Base-by-base conservation (phyloP, 2,888 invertebrate species). In the Bellardia pandia region DNA sequence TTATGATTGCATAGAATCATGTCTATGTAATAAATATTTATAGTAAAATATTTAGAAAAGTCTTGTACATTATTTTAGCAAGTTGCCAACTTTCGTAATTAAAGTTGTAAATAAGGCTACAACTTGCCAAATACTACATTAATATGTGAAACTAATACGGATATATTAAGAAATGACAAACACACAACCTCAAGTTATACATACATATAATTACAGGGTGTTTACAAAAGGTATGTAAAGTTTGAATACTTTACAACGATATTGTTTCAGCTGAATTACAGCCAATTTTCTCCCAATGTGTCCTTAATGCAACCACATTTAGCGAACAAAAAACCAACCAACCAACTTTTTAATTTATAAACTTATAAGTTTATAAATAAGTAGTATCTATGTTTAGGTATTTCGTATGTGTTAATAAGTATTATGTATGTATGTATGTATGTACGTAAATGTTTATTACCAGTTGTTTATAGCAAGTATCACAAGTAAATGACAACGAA, bases 401-500 rank as follows among this genome's bases (percentile, higher is more conserved):
- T 13, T 45, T 13, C 45, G 3, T 45, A 45, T 45, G 45, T 45
- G 2, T 45, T 3, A 11, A 11, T 45, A 45, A 45, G 45, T 11
- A n/a, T n/a, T n/a, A n/a, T n/a, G n/a, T n/a, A n/a, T n/a, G n/a
- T n/a, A 37, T 37, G 37, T 37, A 37, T 37, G 23, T 23, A 23
- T 23, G 23, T 23, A 23, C 23, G 23, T 37, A 45, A 9, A 45
- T 45, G 9, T 42, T 40, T 40, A 23, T 48, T 68, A 42, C 42
- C 64, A 64, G 45, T 68, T 68, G 30, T 48, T 68, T 68, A 71
- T 71, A 62, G 11, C n/a, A n/a, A n/a, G 51, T 51, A 72, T 56
- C 51, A 51, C 45, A 64, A 58, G 64, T 16, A 66, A 74, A 81
- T 81, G 74, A 66, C 80, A 81, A 45, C 56, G 45, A 81, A 45